phyloP scores from a whole-genome alignment of 2,888 invertebrate genomes.

The Hoplodrina blanda region DNA sequence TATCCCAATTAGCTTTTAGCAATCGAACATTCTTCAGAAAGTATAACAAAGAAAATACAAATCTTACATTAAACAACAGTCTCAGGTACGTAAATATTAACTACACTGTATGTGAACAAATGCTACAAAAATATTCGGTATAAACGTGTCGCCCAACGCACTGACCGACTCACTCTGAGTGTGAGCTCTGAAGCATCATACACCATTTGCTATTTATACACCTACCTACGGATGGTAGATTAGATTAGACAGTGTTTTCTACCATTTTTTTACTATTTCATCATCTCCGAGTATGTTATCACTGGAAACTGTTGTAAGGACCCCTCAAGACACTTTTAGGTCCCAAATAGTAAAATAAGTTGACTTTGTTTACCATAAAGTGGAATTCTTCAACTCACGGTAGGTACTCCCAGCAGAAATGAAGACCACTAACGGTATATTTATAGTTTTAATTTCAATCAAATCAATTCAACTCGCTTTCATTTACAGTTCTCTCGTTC shows the following conservation, averaged over 20 bases:
- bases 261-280: background rate
- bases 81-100: background rate
- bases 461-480: too few species aligned
- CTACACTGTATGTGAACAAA: background rate
- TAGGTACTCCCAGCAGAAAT: too few species aligned
- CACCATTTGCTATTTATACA: constrained; percentile 11
- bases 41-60: background rate
- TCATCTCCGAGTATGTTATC: background rate
- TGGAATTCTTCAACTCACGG: too few species aligned
- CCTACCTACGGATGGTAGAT: background rate
- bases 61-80: background rate
- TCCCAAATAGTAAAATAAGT: background rate
- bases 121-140: background rate
- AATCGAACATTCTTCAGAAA: background rate
- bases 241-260: background rate
- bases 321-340: background rate
- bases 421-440: too few species aligned
- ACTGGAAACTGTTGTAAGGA: background rate
- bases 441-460: too few species aligned
- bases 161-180: background rate
- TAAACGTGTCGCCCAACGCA: background rate
- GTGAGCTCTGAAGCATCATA: background rate
- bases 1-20: background rate
- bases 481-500: background rate
- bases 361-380: too few species aligned